Base-by-base conservation (phyloP, 2,797 vertebrate species). In the Phoebastria nigripes region DNA sequence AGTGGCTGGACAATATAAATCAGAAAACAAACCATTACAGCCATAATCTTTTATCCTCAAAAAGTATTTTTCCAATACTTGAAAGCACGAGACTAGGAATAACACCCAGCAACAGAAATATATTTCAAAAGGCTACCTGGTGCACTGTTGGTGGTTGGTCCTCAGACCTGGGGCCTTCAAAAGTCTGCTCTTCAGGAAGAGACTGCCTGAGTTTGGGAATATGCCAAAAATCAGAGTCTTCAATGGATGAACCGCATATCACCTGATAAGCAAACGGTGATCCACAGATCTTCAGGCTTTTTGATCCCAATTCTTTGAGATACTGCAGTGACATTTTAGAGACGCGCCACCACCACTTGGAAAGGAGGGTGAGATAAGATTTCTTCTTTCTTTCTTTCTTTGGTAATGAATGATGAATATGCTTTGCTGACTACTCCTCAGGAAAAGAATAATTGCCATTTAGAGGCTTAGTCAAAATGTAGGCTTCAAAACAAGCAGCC, bases 401-500 rank as follows among this genome's bases (percentile, higher is more conserved):
- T 71, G 35, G 26, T 85, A 82, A 82, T 44, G 22, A 90, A 67
- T 42, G 26, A 73, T 69, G 29, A 85, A 82, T 63, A 44, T 49
- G 35, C 42, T 69, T 70, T 89, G 56, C 44, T 89, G 78, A 82
- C 46, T 51, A 55, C 58, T 72, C n/a, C 47, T 91, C 44, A 80
- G 54, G 33, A 80, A 74, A 89, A 87, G 61, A 95, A 69, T 41
- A 91, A 78, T 58, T 86, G 25, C 42, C 49, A 39, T 91, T 93
- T 65, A 83, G 28, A 87, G 22, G 10, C 47, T 92, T 54, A 78
- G 63, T 62, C 47, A 89, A 89, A 92, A 71, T 33, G 20, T 51
- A 69, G 58, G 17, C 72, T 89, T 81, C 61, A 58, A 95, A 96
- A 71, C 39, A 96, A 89, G 35, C 4, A 7, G 29, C 17, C 22